Evolutionary conservation across 2,113 vertebrate species (phyloP), one percentile per base, ranked within the genome.

Genomic region (Hepsetus odoe): DNA sequence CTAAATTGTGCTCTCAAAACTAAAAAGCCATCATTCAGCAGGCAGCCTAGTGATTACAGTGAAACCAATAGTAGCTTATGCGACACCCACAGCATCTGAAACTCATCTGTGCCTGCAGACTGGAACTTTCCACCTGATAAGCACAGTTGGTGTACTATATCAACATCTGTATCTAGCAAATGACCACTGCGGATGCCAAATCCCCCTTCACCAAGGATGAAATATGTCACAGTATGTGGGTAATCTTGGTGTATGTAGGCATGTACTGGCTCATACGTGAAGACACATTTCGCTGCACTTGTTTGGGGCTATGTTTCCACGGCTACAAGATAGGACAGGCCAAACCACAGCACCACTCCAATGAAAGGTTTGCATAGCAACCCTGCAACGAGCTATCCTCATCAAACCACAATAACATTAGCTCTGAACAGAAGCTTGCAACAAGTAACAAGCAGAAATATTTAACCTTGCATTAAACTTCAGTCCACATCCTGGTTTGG

Each of bases 41-140:
- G 22, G 16, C 32, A 71, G 32, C 58, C 5, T 16, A 51, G 51
- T 51, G 30, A 77, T 82, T 53, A 82, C 44, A 77, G 42, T 32
- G 68, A 76, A 55, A 53, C 73, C n/a, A n/a, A n/a, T n/a, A 67
- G 68, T 61, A 77, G 64, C 64, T 42, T 28, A 55, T 4, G 22
- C 28, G 38, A n/a, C 40, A 76, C 38, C 35, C 72, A 62, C 69
- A 75, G 46, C 69, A 76, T 75, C 70, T 73, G 73, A 66, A n/a
- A 49, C 35, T 35, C 4, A 44, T 46, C 77, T 40, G 38, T 42
- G 68, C 56, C 33, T 13, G 24, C 46, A 72, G 68, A 55, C 32
- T 32, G 66, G 32, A 76, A 76, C 10, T 64, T 76, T 72, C 74
- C 68, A 72, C 68, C 77, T 77, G 77, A 80, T 74, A 71, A 72